phyloP scores from a whole-genome alignment of 1,140 invertebrate species.

The Dysdera silvatica region DNA sequence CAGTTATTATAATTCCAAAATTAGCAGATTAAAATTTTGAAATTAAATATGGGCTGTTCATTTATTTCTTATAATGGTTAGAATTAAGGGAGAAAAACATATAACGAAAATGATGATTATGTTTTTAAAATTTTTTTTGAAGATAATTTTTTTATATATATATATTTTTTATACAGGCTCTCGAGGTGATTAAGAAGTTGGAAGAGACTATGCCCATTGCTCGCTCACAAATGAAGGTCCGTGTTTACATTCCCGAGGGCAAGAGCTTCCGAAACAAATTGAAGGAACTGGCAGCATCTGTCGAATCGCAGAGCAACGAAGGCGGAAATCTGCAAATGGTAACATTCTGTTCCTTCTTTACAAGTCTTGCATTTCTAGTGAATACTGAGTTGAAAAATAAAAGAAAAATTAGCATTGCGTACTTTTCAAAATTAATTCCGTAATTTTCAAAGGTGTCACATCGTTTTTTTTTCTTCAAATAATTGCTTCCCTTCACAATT shows the following conservation, averaged over 20 bases:
- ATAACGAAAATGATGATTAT: too few species aligned
- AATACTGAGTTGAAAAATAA: neutral
- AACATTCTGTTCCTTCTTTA: slow-evolving; percentile 29
- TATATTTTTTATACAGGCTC: slow-evolving; percentile 50
- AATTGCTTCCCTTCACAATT: too few species aligned
- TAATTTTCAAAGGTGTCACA: too few species aligned
- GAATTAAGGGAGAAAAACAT: too few species aligned
- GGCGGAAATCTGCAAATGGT: slow-evolving; percentile 64
- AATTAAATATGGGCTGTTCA: too few species aligned
- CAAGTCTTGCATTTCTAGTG: neutral
- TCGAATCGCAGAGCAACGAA: slow-evolving; percentile 68
- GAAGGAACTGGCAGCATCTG: slow-evolving; percentile 61
- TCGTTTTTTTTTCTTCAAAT: too few species aligned
- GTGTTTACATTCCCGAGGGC: slow-evolving; percentile 63
- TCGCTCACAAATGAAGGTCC: slow-evolving; percentile 88
- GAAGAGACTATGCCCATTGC: slow-evolving; percentile 82
- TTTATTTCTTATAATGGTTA: too few species aligned
- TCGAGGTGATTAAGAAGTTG: slow-evolving; percentile 87
- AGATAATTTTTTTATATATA: too few species aligned
- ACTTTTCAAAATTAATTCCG: neutral
- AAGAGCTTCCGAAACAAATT: slow-evolving; percentile 56
- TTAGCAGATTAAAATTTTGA: neutral
- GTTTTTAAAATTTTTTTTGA: too few species aligned
- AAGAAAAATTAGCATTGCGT: neutral
- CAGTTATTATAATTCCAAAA: neutral